Evolutionary conservation across 2,888 invertebrate genomes (phyloP).

Genomic region (Siphonodentalium dalli): DNA sequence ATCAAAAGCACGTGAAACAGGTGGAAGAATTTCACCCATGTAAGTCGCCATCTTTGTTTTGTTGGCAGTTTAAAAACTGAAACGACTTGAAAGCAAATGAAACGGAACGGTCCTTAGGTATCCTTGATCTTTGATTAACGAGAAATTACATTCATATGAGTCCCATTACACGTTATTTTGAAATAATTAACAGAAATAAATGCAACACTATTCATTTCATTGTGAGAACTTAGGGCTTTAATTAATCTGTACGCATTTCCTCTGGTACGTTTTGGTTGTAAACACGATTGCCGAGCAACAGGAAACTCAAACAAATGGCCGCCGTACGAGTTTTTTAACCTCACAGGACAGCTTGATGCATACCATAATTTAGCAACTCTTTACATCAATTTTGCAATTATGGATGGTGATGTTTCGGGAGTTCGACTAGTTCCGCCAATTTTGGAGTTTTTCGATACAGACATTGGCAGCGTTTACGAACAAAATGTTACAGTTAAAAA

Average conservation of each 20-base stretch:
- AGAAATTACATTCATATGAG: no score
- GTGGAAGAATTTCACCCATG: slow-evolving; percentile 61
- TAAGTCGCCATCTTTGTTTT: slow-evolving; percentile 59
- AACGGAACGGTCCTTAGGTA: no score
- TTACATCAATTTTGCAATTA: slow-evolving; percentile 21
- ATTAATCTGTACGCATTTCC: no score
- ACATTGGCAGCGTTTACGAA: slow-evolving; percentile 44
- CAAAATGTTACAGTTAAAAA: slow-evolving; percentile 59
- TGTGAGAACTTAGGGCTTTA: no score
- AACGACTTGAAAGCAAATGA: not conserved
- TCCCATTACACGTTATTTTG: no score
- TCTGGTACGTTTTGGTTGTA: no score
- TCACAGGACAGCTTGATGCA: no score
- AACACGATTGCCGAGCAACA: no score
- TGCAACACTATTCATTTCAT: no score
- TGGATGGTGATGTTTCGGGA: slow-evolving; percentile 58
- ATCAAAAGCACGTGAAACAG: slow-evolving; percentile 59
- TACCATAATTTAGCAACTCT: not conserved
- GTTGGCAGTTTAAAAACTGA: not conserved
- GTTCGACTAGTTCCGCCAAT: slow-evolving; percentile 58
- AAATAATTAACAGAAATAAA: not conserved
- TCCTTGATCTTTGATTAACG: no score
- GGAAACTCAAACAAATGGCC: no score
- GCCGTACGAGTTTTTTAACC: no score
- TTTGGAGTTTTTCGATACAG: slow-evolving; percentile 58